Percentiles rank a stretch among this genome's conserved stretches.
These are phyloP conservation scores for Pseudachorutes palmiensis DNA, from an alignment of 1,140 invertebrate genomes.

Conservation along the genomic window DNA sequence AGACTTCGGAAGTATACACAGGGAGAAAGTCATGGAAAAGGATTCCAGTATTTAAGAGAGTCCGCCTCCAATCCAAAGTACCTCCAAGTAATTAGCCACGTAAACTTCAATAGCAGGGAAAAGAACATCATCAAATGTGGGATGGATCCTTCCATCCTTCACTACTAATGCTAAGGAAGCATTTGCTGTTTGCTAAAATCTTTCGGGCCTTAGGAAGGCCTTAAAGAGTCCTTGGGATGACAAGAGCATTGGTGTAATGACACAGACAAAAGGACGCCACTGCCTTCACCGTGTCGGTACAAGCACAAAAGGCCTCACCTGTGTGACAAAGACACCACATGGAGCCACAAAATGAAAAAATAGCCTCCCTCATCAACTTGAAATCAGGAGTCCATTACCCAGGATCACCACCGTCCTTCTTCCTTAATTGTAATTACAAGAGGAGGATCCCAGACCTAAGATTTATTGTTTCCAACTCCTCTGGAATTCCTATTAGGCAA, in stretches of 20 bases:
- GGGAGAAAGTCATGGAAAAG: not conserved
- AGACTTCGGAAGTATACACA: not conserved
- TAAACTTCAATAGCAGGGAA: not conserved
- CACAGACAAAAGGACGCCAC: not conserved
- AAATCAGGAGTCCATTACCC: slow-evolving; percentile 12
- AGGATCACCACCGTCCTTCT: not conserved
- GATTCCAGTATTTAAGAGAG: no score
- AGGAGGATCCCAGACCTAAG: not conserved
- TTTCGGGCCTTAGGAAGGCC: not conserved
- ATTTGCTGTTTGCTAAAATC: no score
- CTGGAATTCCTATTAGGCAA: not conserved
- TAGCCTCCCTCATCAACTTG: not conserved
- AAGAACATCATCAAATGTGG: not conserved
- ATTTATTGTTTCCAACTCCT: slow-evolving; percentile 9
- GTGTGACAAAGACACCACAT: slow-evolving; percentile 7
- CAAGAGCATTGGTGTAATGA: not conserved
- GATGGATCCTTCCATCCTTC: no score
- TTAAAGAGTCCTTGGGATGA: not conserved
- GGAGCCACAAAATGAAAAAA: not conserved
- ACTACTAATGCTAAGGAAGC: no score
- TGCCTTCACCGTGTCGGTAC: not conserved
- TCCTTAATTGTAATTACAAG: slow-evolving; percentile 2
- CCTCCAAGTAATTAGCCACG: no score
- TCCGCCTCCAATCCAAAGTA: no score
- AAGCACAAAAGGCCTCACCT: slow-evolving; percentile 7